Evolutionary conservation across 2,797 vertebrate species (phyloP).

Genomic region (Chrysocyon brachyurus): DNA sequence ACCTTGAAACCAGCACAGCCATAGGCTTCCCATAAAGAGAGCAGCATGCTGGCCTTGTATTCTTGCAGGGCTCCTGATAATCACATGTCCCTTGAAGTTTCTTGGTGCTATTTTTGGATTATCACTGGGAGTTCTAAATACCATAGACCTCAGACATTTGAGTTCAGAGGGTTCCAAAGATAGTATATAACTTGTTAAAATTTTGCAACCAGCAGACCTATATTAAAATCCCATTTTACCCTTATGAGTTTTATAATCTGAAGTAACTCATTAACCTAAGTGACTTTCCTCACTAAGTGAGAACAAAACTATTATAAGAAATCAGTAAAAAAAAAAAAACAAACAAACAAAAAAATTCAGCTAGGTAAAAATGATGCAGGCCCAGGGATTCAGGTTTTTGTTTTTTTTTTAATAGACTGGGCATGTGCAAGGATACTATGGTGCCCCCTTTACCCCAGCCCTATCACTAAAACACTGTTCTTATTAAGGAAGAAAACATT

Average conservation of each 20-base stretch:
- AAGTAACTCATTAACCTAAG: constrained; percentile 1
- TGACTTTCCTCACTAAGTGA: neutral
- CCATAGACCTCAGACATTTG: neutral
- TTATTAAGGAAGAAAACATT: neutral
- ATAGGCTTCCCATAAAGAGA: neutral
- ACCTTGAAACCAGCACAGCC: neutral
- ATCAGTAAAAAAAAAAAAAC: neutral
- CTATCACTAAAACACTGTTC: neutral
- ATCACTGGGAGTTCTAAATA: neutral
- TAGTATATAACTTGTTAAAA: neutral
- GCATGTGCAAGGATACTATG: neutral
- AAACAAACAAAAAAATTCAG: neutral
- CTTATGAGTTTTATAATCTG: neutral
- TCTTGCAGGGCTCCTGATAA: neutral
- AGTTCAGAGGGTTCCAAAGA: neutral
- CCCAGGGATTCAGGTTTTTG: neutral
- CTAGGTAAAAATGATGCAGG: neutral
- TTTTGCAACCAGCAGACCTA: neutral
- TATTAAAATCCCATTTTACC: neutral
- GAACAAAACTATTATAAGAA: constrained; percentile 1
- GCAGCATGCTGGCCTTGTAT: neutral
- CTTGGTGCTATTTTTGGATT: neutral
- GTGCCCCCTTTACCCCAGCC: neutral
- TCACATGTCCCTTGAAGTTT: neutral
- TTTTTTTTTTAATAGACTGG: too few relatives aligned